A percentile compares a stretch with the other conserved stretches of the same genome.
These are phyloP conservation scores for Morelia viridis DNA, from an alignment of 2,797 vertebrate species.

Conservation along the genomic window DNA sequence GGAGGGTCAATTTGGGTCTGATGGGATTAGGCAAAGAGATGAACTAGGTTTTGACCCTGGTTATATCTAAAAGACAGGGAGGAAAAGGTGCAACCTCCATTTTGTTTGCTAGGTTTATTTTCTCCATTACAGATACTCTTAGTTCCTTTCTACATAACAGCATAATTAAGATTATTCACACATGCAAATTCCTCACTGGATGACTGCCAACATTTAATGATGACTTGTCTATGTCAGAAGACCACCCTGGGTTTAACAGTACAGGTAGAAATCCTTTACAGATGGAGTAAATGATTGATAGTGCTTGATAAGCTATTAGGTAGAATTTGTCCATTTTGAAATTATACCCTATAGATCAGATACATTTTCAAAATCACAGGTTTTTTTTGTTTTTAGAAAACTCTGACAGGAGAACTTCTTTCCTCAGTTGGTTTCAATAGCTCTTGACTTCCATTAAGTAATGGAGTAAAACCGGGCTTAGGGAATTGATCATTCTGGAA, in stretches of 20 bases:
- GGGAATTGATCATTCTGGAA: conserved; percentile 39
- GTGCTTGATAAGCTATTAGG: neutral
- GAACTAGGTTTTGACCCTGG: neutral
- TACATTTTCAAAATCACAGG: neutral
- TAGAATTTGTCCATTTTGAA: neutral
- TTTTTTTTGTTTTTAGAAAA: neutral
- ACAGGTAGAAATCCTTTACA: neutral
- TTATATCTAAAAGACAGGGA: neutral
- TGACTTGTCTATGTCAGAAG: neutral
- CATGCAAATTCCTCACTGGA: neutral
- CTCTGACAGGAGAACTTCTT: neutral
- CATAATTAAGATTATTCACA: neutral
- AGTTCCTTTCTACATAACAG: neutral
- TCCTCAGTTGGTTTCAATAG: neutral
- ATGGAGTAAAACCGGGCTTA: conserved; percentile 11
- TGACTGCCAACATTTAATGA: neutral
- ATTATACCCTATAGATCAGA: neutral
- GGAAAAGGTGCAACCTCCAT: neutral
- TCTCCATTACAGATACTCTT: neutral
- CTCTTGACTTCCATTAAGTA: conserved; percentile 26
- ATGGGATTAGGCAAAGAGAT: neutral
- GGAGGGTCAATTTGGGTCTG: neutral
- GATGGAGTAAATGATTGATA: neutral
- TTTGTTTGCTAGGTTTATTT: neutral
- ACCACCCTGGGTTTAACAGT: neutral